Evolutionary conservation across 2,797 vertebrate species (phyloP).

Genomic region (Smutsia gigantea): DNA sequence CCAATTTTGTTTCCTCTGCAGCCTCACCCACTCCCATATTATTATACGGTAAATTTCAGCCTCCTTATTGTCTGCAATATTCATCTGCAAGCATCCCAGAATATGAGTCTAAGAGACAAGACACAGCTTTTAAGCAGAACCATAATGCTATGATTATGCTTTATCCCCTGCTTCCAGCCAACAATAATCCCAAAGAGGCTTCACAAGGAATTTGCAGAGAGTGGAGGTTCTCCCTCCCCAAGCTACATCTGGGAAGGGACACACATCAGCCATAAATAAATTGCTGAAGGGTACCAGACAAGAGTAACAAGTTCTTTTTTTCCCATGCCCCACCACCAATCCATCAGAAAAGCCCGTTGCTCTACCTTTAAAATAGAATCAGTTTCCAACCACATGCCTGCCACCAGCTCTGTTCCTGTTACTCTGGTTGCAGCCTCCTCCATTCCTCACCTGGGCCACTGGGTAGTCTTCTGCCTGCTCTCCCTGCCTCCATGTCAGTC

Average conservation of each 20-base stretch:
- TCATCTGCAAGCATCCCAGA: not conserved
- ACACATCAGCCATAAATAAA: not conserved
- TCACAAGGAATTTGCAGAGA: not conserved
- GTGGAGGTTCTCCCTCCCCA: not conserved
- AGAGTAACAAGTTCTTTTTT: not conserved
- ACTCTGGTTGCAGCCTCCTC: not conserved
- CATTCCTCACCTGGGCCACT: not conserved
- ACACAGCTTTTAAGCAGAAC: not conserved
- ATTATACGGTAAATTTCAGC: not conserved
- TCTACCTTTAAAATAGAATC: not conserved
- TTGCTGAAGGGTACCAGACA: not conserved
- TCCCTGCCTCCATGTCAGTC: not conserved
- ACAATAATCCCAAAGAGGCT: not conserved
- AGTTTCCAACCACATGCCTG: too few relatives aligned
- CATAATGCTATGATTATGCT: not conserved
- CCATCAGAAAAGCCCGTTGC: not conserved
- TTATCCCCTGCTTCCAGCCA: not conserved
- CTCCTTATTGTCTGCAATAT: not conserved
- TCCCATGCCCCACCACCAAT: not conserved
- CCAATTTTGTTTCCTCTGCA: not conserved
- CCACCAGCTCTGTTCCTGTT: not conserved
- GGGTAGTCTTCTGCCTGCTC: not conserved
- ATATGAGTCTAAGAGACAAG: not conserved
- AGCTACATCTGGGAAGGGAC: not conserved
- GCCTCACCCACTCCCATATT: not conserved